Evolutionary conservation across 2,113 vertebrate genomes (phyloP), one percentile per base, ranked within the genome.

Genomic region (Corydoras maculifer): DNA sequence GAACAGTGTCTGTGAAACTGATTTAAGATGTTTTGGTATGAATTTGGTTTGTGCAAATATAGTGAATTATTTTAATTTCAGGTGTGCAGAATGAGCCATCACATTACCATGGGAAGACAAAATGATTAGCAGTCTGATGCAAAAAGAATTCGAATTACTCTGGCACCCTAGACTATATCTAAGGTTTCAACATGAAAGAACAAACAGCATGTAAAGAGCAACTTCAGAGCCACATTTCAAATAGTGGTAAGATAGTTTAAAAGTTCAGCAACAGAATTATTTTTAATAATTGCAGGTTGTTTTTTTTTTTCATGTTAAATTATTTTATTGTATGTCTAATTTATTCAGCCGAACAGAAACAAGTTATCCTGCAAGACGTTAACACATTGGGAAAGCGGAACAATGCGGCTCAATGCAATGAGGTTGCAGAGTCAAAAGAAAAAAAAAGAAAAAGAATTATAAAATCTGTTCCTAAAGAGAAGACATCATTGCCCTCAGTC

Each of bases 401-500:
- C 48, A 66, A 59, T n/a, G 61, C 35, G 32, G 6, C 9, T 64
- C 43, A 10, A 29, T 48, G 53, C 51, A 48, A 64, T 3, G 43
- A 11, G 1, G 15, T 6, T 30, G 53, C 54, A 43, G 54, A 49
- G 50, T 71, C 32, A 49, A 15, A 2, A 57, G 50, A 51, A 32
- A 10, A 65, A 43, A 29, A 43, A 68, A 58, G 50, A 67, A 69
- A 72, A 63, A 53, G 35, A 15, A 6, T 13, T 3, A 9, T 8
- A 6, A 75, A 75, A 62, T 60, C 68, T 43, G 32, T 58, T 54
- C 61, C 4, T 15, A 58, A 74, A 11, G 11, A 25, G 1, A 53
- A 69, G 57, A 72, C 60, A 32, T n/a, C 55, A 4, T 4, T 8
- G 0, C 9, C 59, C 4, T 13, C 3, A 11, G 49, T 5, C 10